Percentiles rank a stretch among this genome's conserved stretches.
phyloP scores from a whole-genome alignment of 2,797 vertebrate genomes.

The Merluccius polli region DNA sequence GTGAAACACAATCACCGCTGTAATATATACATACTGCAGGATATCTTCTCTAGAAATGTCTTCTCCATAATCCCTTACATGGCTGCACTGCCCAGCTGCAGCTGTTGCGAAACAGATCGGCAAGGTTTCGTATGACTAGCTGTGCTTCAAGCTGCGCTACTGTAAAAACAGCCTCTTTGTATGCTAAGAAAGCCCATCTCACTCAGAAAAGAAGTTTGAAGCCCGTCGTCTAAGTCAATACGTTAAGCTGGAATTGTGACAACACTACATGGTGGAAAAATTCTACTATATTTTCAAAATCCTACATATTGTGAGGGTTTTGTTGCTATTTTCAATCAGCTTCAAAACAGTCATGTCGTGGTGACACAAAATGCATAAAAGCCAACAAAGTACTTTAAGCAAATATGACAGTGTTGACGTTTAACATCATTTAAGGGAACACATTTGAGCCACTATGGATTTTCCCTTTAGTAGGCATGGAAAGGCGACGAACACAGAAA shows the following conservation, averaged over 20 bases:
- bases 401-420: neutral
- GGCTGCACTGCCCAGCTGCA: constrained; percentile 53
- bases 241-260: neutral
- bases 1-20: no score
- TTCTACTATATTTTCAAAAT: no score
- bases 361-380: neutral
- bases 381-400: neutral
- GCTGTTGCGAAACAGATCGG: constrained; percentile 55
- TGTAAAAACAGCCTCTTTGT: neutral
- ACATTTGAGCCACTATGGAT: neutral
- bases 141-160: neutral
- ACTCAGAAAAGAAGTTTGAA: neutral
- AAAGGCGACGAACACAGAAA: neutral
- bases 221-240: neutral
- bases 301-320: no score
- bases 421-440: neutral
- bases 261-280: no score
- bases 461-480: neutral
- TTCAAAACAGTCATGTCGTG: neutral
- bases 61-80: constrained; percentile 39
- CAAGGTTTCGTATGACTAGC: constrained; percentile 8
- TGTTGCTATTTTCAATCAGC: neutral
- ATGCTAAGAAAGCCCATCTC: neutral
- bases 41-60: constrained; percentile 17
- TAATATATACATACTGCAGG: no score